Conservation (phyloP, 1,140 invertebrate genomes). For the Harpegnathos saltator region DNA sequence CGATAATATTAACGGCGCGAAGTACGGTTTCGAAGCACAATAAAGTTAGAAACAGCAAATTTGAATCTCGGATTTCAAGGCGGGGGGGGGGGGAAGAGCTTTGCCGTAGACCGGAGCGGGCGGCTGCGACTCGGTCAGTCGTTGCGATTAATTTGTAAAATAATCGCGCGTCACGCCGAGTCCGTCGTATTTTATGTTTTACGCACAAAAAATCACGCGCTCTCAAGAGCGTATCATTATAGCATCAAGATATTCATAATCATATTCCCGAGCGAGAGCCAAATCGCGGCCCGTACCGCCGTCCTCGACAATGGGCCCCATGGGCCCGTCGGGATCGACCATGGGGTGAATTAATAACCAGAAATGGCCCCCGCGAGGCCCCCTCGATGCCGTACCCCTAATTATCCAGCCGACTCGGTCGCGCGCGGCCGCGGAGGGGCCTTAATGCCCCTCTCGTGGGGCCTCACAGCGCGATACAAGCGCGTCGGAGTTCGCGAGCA, state of each 20-base stretch:
- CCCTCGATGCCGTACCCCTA: conserved; percentile 70
- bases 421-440: conserved; percentile 55
- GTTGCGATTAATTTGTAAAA: conserved; percentile 24
- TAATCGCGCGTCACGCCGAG: neutral
- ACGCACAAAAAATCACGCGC: conserved; percentile 11
- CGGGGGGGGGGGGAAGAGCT: neutral
- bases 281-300: conserved; percentile 53
- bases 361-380: conserved; percentile 66
- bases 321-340: conserved; percentile 57
- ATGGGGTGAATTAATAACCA: conserved; percentile 74
- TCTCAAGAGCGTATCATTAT: conserved; percentile 51
- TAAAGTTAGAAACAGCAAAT: neutral
- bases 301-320: conserved; percentile 61
- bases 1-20: neutral
- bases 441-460: conserved; percentile 70
- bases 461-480: conserved; percentile 67
- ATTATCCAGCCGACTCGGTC: conserved; percentile 68
- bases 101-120: neutral
- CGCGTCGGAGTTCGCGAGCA: conserved; percentile 66
- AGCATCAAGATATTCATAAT: conserved; percentile 66
- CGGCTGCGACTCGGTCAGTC: conserved; percentile 15
- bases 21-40: too few species aligned
- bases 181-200: conserved; percentile 21
- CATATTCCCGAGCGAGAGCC: conserved; percentile 57
- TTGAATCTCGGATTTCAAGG: neutral